Base-by-base conservation (phyloP, 1,140 invertebrate species). In the Lethrus apterus region DNA sequence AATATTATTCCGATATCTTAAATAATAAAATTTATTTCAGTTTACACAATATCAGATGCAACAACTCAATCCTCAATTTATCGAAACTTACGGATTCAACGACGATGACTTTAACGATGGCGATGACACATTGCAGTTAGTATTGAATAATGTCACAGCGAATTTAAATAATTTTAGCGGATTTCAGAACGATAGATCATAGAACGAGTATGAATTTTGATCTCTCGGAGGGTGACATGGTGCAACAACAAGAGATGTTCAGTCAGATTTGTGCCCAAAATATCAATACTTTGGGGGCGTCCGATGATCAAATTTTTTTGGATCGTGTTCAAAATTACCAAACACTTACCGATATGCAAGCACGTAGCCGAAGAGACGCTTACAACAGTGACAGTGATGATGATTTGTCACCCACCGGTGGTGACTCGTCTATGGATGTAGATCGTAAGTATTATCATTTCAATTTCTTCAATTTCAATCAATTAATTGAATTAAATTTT, bases 91-190 rank as follows among this genome's bases (percentile, higher is more conserved):
- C 63, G 58, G 78, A 20, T 81, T 76, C 56, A 75, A 76, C 53
- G 79, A 83, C 56, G 75, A 82, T 50, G 77, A 81, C 42, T 81
- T 80, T 55, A 77, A 72, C 52, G 78, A 81, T 55, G 72, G 71
- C 2, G 78, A 83, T 51, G 78, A 80, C 53, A 72, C 71, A 60
- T 77, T 56, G 66, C 73, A 75, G 63, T 65, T 55, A 59, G 63
- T 55, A 34, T 10, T 48, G 10, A 38, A 35, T 14, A 36, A 46
- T n/a, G n/a, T n/a, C n/a, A n/a, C n/a, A n/a, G n/a, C 5, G 13
- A 19, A 38, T 14, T 29, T 43, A 8, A 9, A 43, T 11, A n/a
- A 29, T 26, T 11, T 15, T 42, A 14, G 18, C 24, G 13, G 9
- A 35, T 59, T 51, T 8, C 32, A 63, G 60, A 38, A 48, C 57